These are phyloP conservation scores for Anser cygnoides DNA, from an alignment of 2,113 vertebrate genomes.

Conservation along the genomic window DNA sequence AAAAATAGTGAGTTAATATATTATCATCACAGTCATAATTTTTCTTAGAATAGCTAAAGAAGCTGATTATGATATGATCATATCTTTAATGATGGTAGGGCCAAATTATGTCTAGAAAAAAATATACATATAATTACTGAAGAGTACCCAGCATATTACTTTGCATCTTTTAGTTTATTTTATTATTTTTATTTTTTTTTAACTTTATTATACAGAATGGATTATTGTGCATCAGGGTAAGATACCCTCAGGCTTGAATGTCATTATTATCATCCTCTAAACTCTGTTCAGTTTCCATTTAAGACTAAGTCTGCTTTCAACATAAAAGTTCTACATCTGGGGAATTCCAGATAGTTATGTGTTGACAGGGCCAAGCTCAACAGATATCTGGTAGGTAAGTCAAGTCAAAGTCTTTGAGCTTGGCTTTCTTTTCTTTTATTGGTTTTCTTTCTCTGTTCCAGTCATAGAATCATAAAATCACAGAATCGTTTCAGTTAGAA, in stretches of 20 bases:
- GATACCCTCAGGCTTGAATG: background rate
- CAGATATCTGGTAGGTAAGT: background rate
- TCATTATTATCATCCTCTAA: background rate
- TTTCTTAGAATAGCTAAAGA: background rate
- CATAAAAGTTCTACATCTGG: background rate
- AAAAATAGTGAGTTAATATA: background rate
- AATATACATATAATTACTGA: background rate
- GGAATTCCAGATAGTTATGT: background rate
- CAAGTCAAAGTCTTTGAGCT: background rate
- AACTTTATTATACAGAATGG: background rate
- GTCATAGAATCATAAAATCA: background rate
- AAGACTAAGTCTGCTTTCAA: background rate
- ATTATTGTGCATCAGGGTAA: background rate
- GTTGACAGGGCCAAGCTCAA: background rate
- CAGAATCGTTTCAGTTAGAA: no score
- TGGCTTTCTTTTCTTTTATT: background rate
- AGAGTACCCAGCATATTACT: background rate
- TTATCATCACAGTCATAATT: background rate
- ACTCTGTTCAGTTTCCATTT: background rate
- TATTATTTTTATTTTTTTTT: no score
- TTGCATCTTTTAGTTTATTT: background rate
- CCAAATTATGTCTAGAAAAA: background rate
- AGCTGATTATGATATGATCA: background rate
- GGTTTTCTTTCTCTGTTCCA: background rate
- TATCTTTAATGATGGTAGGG: background rate